Conservation (phyloP, 2,797 vertebrate genomes). For the Tarsius wallacei region DNA sequence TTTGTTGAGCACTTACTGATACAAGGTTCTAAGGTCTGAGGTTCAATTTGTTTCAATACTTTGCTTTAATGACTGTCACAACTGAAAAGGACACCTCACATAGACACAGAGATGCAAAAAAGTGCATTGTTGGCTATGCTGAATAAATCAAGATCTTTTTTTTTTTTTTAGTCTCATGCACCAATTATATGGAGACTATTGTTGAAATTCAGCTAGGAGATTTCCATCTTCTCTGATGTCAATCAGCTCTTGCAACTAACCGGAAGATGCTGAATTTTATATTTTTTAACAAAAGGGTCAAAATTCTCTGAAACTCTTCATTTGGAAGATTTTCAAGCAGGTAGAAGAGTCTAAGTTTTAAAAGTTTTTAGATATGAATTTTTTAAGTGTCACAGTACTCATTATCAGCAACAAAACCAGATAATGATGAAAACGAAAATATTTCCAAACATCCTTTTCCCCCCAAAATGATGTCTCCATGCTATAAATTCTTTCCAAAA, state of each 20-base stretch:
- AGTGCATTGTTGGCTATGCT: not conserved
- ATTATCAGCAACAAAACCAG: slow-evolving; percentile 50
- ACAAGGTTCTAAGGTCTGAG: not conserved
- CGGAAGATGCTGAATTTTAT: not conserved
- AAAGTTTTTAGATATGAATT: slow-evolving; percentile 47
- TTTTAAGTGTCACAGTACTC: slow-evolving; percentile 43
- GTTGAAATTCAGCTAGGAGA: slow-evolving; percentile 48
- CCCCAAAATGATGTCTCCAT: not conserved
- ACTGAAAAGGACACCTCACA: not conserved
- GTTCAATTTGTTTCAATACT: slow-evolving; percentile 9
- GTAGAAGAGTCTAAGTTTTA: slow-evolving; percentile 50
- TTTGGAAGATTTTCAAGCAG: slow-evolving; percentile 54
- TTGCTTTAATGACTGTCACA: not conserved
- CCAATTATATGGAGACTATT: slow-evolving; percentile 56
- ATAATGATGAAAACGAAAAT: slow-evolving; percentile 62
- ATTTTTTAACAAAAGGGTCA: slow-evolving; percentile 56
- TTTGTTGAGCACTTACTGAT: not conserved
- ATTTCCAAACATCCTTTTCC: slow-evolving; percentile 33
- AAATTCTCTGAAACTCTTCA: slow-evolving; percentile 28
- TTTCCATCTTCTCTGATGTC: slow-evolving; percentile 65
- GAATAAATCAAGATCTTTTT: not conserved
- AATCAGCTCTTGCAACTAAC: slow-evolving; percentile 13
- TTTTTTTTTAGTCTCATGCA: not conserved
- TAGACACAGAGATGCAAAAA: not conserved
- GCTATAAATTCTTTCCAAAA: not conserved